Base-by-base conservation (phyloP, 2,888 invertebrate species). In the Cheilosia pagana region DNA sequence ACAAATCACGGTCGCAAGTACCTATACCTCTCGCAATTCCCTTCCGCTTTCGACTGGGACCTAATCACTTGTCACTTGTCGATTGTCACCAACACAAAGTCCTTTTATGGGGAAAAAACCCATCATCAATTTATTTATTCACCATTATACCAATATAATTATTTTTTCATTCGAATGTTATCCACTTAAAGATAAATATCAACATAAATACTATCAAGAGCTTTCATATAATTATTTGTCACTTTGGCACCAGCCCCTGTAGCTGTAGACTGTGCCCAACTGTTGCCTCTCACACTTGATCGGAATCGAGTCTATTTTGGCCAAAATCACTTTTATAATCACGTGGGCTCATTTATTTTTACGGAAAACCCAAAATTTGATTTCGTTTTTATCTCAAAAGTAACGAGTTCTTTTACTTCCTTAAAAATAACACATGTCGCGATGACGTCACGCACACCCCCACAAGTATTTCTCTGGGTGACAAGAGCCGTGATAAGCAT, bases 201-300 rank as follows among this genome's bases (percentile, higher is more conserved):
- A 28, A 28, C 28, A 0, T 25, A 28, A 7, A 0, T 25, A 25
- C 0, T 25, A 25, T 25, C 25, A 4, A 25, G 25, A 25, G 5
- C 25, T 25, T 5, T 25, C 25, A 1, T 8, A 1, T 28, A 5
- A 28, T 28, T 8, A 4, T 8, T 43, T 43, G 16, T 43, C 43
- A 43, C 43, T 43, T 16, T 43, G 16, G 14, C n/a, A n/a, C 16
- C n/a, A n/a, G 14, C 14, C 14, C 1, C n/a, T n/a, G n/a, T n/a
- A n/a, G n/a, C 43, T 43, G 16, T 16, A 43, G 5, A 43, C 43
- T 43, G 43, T 8, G 14, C n/a, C 23, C 63, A 65, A 31, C 63
- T 50, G 63, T 65, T 65, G 7, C 12, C 21, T 48, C 50, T 63
- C 63, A 63, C 35, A 50, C 35, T 35, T 16, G 7, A 35, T 35